A percentile compares a stretch with the other conserved stretches of the same genome.
These are phyloP conservation scores for Styela clava DNA, from an alignment of 23 tunicate species.

Conservation along the genomic window DNA sequence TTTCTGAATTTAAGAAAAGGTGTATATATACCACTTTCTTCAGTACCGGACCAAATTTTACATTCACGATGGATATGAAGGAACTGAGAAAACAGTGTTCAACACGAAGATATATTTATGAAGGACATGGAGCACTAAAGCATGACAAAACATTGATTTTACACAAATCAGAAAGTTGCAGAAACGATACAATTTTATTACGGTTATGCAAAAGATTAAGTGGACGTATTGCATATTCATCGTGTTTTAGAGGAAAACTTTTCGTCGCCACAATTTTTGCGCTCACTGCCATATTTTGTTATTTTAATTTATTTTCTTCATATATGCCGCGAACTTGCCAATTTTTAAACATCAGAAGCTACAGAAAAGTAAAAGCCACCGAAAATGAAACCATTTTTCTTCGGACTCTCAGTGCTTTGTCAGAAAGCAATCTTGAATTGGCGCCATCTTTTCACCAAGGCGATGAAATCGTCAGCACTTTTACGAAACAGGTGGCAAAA, in stretches of 20 bases:
- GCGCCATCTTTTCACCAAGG: background rate
- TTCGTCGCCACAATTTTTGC: constrained; percentile 11
- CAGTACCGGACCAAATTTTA: too few relatives aligned
- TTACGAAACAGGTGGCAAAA: constrained; percentile 12
- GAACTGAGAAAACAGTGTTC: constrained; percentile 22
- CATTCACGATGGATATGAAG: background rate
- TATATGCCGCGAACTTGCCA: constrained; percentile 13
- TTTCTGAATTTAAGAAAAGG: background rate
- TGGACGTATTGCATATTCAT: constrained; percentile 13
- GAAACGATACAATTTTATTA: constrained; percentile 13
- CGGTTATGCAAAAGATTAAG: constrained; percentile 23
- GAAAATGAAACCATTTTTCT: constrained; percentile 11
- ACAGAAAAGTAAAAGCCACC: background rate
- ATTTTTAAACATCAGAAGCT: background rate
- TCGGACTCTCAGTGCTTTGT: background rate
- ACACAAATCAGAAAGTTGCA: constrained; percentile 11
- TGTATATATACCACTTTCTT: background rate
- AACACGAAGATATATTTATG: constrained; percentile 10
- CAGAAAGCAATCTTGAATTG: background rate
- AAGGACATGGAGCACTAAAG: constrained; percentile 10
- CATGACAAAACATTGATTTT: constrained; percentile 20
- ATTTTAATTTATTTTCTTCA: constrained; percentile 21
- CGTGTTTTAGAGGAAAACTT: constrained; percentile 12
- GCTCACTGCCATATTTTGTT: constrained; percentile 16
- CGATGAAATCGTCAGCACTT: constrained; percentile 1